Evolutionary conservation across 2,888 invertebrate genomes (phyloP).

Genomic region (Apamea crenata): DNA sequence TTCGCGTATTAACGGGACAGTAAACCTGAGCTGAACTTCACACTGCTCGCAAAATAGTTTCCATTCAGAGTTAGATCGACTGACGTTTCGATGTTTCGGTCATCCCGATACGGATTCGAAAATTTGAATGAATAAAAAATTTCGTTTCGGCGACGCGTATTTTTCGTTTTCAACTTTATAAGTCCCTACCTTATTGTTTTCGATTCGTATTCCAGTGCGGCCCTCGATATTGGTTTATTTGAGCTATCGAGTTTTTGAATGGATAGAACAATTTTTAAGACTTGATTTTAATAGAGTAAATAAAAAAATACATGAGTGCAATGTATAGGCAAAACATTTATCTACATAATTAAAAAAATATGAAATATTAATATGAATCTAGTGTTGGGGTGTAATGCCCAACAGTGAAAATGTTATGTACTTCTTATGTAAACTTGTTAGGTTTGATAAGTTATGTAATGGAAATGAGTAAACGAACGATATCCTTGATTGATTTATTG

Average conservation of each 20-base stretch:
- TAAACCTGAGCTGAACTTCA: constrained; percentile 42
- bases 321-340: not conserved
- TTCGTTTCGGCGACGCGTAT: constrained; percentile 33
- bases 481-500: not conserved
- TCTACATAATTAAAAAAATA: not conserved
- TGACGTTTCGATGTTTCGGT: constrained; percentile 60
- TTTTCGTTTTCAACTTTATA: constrained; percentile 59
- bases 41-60: constrained; percentile 61
- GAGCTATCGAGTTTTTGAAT: constrained; percentile 9
- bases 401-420: not conserved
- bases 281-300: not conserved
- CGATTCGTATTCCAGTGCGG: constrained; percentile 36
- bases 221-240: constrained; percentile 52
- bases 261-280: not conserved
- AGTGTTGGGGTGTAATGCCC: not conserved
- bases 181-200: constrained; percentile 59
- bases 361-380: no score
- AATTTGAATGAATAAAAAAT: constrained; percentile 65
- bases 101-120: constrained; percentile 54
- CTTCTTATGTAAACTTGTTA: not conserved
- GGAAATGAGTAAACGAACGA: not conserved
- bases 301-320: not conserved
- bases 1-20: constrained; percentile 37
- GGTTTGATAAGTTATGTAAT: not conserved
- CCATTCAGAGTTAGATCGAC: constrained; percentile 61